phyloP scores from a whole-genome alignment of 2,888 invertebrate genomes.

The Cephus rjabovi region DNA sequence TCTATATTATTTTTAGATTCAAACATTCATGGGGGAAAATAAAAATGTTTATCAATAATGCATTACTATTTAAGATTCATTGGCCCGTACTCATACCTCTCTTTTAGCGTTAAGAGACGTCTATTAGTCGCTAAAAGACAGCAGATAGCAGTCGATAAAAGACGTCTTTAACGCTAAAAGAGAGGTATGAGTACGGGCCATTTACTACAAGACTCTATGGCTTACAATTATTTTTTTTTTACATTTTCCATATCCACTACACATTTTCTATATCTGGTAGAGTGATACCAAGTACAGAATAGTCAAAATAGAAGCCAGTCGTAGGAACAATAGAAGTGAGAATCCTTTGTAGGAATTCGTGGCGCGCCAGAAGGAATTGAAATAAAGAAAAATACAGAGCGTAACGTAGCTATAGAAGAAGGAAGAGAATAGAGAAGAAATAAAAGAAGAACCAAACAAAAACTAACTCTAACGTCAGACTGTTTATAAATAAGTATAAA shows the following conservation, averaged over 20 bases:
- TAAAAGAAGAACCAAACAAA: background rate
- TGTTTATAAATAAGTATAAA: background rate
- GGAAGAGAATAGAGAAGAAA: background rate
- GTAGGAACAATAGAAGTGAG: background rate
- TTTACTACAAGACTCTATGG: no score
- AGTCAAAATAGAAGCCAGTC: background rate
- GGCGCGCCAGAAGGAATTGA: background rate
- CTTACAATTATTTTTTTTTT: background rate
- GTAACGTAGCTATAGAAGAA: background rate
- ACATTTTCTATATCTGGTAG: no score
- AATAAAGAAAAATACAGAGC: background rate
- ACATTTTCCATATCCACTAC: no score
- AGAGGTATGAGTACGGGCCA: no score
- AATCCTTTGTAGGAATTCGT: background rate
- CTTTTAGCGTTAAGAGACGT: no score
- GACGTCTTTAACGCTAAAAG: no score
- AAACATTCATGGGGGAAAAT: background rate
- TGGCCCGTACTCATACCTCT: no score
- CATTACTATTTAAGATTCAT: background rate
- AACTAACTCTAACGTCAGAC: background rate
- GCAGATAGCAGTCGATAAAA: no score
- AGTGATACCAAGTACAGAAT: background rate
- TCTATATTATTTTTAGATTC: background rate
- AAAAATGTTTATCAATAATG: background rate
- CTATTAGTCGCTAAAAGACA: no score